A percentile compares a stretch with the other conserved stretches of the same genome.
Conservation (phyloP, 2,797 vertebrate species). For the Masticophis lateralis region DNA sequence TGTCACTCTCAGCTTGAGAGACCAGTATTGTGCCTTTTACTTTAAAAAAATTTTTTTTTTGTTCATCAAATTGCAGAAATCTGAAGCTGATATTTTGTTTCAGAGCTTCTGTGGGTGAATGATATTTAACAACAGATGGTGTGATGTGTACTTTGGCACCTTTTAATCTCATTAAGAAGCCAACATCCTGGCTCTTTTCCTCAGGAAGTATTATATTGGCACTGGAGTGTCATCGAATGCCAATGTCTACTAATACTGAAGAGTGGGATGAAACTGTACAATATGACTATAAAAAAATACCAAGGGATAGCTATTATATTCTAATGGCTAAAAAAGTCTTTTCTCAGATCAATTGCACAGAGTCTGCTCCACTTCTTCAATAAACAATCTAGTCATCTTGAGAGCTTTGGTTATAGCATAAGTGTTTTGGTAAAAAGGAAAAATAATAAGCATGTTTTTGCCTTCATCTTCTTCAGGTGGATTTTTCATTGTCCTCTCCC, state of each 20-base stretch:
- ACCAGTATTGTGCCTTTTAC: conserved; percentile 49
- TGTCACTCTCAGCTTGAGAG: conserved; percentile 18
- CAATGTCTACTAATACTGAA: conserved; percentile 44
- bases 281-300: conserved; percentile 45
- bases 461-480: conserved; percentile 67
- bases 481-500: conserved; percentile 78
- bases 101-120: conserved; percentile 47
- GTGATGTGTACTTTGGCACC: conserved; percentile 66
- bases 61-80: conserved; percentile 52
- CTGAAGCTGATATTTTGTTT: conserved; percentile 49
- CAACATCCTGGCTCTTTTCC: conserved; percentile 53
- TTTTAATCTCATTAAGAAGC: conserved; percentile 58
- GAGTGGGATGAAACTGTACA: conserved; percentile 51
- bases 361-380: conserved; percentile 72
- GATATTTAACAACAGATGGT: conserved; percentile 39
- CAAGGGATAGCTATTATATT: conserved; percentile 39
- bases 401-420: conserved; percentile 74
- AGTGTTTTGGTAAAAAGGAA: conserved; percentile 52
- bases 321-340: conserved; percentile 46
- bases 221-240: conserved; percentile 12
- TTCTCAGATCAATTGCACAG: conserved; percentile 58
- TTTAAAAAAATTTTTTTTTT: conserved; percentile 46
- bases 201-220: conserved; percentile 32
- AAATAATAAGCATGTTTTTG: conserved; percentile 45
- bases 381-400: conserved; percentile 61